Evolutionary conservation across 1,140 invertebrate genomes (phyloP).

Genomic region (Campoletis sonorensis): DNA sequence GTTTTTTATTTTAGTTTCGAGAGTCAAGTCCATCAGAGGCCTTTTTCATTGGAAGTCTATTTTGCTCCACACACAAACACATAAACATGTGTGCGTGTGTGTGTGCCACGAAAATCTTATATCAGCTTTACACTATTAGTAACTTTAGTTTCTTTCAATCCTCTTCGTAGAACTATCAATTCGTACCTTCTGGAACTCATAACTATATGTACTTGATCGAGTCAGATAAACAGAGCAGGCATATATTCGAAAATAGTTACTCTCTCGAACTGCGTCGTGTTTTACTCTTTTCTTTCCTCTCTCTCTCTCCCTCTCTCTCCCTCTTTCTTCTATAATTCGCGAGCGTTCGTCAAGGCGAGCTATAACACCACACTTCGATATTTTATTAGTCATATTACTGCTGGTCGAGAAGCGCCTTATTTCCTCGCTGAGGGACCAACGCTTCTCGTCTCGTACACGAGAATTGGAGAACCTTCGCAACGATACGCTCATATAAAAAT

Average conservation of each 20-base stretch:
- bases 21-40: too few species aligned
- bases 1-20: too few species aligned
- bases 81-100: too few species aligned
- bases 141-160: constrained; percentile 53
- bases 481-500: constrained; percentile 9
- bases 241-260: constrained; percentile 69
- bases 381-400: constrained; percentile 35
- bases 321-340: constrained; percentile 26
- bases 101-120: neutral
- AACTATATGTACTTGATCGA: constrained; percentile 73
- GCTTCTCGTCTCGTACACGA: neutral
- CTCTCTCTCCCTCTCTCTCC: neutral
- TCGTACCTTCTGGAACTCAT: constrained; percentile 72
- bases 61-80: too few species aligned
- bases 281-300: too few species aligned
- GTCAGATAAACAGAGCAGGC: constrained; percentile 70
- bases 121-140: constrained; percentile 62
- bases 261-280: constrained; percentile 18
- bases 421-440: neutral
- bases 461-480: constrained; percentile 16
- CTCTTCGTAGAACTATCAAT: constrained; percentile 71
- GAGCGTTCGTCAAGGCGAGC: neutral
- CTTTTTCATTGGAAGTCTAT: too few species aligned
- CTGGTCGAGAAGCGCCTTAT: constrained; percentile 20
- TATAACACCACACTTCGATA: constrained; percentile 28